Base-by-base conservation (phyloP, 2,797 vertebrate species). In the Lithobates sylvaticus region DNA sequence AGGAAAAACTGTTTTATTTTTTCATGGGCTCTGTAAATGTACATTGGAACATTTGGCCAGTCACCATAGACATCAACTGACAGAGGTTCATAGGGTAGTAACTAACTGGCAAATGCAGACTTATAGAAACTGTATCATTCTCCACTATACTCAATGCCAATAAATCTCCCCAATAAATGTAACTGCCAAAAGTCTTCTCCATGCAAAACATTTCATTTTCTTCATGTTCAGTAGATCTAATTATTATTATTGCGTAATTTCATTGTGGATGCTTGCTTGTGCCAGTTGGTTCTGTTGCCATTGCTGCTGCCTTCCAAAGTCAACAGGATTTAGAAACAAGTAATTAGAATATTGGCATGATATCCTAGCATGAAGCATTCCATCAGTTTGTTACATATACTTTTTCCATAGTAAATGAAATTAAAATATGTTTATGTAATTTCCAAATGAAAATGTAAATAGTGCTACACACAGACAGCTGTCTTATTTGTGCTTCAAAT, bases 271-370 rank as follows among this genome's bases (percentile, higher is more conserved):
- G 78, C 61, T 65, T 87, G 87, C 88, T 84, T 87, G 76, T 78
- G 77, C 81, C 32, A 83, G 2, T 81, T 72, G 21, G 18, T 74
- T 74, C n/a, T 64, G 81, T 78, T 88, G 76, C 34, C 39, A 27
- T 69, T 85, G 26, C 21, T 74, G 36, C 78, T 83, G 79, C 21
- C 71, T 90, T 84, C 83, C 78, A 88, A 88, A 88, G 36, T 86
- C 47, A 72, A 84, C 23, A 82, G 61, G 72, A 29, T 74, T 89
- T 88, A 76, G 21, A 89, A 89, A 61, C 13, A 71, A 74, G 39
- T 50, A 34, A 74, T 64, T 82, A 61, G 50, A 83, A 36, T n/a
- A 58, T 29, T 83, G 80, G 69, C 70, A 65, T 26, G 18, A 58
- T 81, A 81, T 81, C 18, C 29, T 54, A 34, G 54, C 36, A 39